These are phyloP conservation scores for Oostethus manadensis DNA, from an alignment of 2,113 vertebrate species.

Conservation along the genomic window DNA sequence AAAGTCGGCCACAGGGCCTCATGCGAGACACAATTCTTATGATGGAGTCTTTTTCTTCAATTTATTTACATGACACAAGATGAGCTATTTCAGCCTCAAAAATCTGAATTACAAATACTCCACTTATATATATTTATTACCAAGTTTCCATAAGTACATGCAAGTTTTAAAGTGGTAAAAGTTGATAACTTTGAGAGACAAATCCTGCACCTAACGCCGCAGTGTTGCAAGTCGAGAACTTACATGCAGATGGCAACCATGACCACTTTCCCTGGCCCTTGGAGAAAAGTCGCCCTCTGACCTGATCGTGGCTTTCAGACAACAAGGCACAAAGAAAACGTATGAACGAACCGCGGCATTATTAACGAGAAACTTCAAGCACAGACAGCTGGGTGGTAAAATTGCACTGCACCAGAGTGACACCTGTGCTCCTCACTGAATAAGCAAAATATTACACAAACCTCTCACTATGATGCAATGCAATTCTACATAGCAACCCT, in stretches of 20 bases:
- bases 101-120: no score
- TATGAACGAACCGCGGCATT: no score
- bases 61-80: not conserved
- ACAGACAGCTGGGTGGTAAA: not conserved
- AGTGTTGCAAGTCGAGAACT: constrained; percentile 55
- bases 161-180: no score
- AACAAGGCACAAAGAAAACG: constrained; percentile 9
- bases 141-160: no score
- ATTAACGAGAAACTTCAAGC: not conserved
- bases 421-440: no score
- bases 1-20: constrained; percentile 33
- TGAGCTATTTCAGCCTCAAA: not conserved
- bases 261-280: constrained; percentile 96
- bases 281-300: constrained; percentile 79
- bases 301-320: constrained; percentile 83
- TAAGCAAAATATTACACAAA: no score
- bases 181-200: no score
- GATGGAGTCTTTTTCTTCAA: not conserved
- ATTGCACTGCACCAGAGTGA: no score
- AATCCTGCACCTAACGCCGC: no score
- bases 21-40: constrained; percentile 23
- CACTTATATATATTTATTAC: no score
- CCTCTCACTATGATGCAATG: no score
- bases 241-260: constrained; percentile 99
- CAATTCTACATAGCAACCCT: no score